These are phyloP conservation scores for Anisognathus igniventris DNA, from an alignment of 2,797 vertebrate species.

Conservation along the genomic window DNA sequence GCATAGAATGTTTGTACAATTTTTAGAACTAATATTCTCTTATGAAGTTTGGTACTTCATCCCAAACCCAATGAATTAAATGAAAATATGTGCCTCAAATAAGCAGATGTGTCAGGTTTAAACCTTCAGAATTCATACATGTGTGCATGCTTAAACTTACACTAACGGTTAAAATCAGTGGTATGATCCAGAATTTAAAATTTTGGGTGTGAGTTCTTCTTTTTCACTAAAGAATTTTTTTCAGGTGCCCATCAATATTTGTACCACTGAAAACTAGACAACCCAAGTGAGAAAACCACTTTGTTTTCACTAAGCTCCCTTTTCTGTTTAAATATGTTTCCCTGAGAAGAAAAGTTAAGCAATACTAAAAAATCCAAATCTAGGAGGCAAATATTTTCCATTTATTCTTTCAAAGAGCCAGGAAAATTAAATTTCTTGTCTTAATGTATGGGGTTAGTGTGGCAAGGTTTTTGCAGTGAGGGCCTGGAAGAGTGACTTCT, in stretches of 20 bases:
- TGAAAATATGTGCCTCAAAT: not conserved
- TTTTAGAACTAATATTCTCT: not conserved
- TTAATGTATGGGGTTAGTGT: not conserved
- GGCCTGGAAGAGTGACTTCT: not conserved
- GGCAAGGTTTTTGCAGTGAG: not conserved
- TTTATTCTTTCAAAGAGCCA: not conserved
- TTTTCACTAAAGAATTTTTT: not conserved
- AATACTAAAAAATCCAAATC: not conserved
- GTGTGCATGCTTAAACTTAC: not conserved
- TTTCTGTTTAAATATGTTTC: not conserved
- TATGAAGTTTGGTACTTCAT: not conserved
- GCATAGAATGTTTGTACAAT: not conserved
- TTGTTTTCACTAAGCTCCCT: not conserved
- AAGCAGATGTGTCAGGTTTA: not conserved
- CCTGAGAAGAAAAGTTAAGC: not conserved
- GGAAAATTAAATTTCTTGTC: not conserved
- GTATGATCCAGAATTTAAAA: not conserved
- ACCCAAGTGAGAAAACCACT: fast-evolving
- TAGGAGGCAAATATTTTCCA: not conserved
- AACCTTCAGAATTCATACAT: not conserved
- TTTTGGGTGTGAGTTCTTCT: fast-evolving
- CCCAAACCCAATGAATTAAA: not conserved
- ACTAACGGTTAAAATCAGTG: not conserved
- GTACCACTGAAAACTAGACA: not conserved
- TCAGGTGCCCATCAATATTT: not conserved